Conservation (phyloP, 2,888 invertebrate genomes). For the Sinodicranocentrus sp. region DNA sequence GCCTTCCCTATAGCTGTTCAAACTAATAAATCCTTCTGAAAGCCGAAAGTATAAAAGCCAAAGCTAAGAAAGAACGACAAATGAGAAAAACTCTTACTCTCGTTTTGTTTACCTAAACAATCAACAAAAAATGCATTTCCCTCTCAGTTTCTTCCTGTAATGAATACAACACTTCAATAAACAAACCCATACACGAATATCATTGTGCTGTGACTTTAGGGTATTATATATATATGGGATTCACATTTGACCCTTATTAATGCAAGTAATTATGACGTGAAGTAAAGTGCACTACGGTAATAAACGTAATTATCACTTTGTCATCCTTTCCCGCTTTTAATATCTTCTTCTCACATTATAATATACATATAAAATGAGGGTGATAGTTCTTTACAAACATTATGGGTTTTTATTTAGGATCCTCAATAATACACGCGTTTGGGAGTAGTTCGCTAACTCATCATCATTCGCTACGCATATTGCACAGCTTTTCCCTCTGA, state of each 20-base stretch:
- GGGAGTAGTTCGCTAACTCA: too few relatives aligned
- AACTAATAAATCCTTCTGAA: constrained; percentile 23
- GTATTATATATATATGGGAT: background rate
- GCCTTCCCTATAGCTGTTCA: too few relatives aligned
- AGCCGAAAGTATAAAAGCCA: constrained; percentile 22
- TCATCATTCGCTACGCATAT: too few relatives aligned
- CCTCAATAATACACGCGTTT: too few relatives aligned
- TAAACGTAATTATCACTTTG: constrained; percentile 50
- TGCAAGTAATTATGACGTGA: constrained; percentile 15
- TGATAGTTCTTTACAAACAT: constrained; percentile 16
- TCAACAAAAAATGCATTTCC: constrained; percentile 43
- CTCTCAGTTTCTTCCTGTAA: constrained; percentile 10
- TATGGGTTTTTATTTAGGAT: too few relatives aligned
- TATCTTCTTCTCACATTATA: constrained; percentile 34
- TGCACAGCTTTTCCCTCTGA: too few relatives aligned
- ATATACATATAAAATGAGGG: constrained; percentile 16
- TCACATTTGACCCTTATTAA: constrained; percentile 45
- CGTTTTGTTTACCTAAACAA: constrained; percentile 45
- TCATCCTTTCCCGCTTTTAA: constrained; percentile 17
- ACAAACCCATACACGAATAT: too few relatives aligned
- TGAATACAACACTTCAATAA: background rate
- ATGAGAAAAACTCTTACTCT: constrained; percentile 46
- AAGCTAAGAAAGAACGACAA: background rate
- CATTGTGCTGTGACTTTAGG: too few relatives aligned
- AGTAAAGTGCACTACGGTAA: background rate